Percentiles rank a stretch among this genome's conserved stretches.
phyloP scores from a whole-genome alignment of 1,140 invertebrate genomes.

The Polyergus mexicanus region DNA sequence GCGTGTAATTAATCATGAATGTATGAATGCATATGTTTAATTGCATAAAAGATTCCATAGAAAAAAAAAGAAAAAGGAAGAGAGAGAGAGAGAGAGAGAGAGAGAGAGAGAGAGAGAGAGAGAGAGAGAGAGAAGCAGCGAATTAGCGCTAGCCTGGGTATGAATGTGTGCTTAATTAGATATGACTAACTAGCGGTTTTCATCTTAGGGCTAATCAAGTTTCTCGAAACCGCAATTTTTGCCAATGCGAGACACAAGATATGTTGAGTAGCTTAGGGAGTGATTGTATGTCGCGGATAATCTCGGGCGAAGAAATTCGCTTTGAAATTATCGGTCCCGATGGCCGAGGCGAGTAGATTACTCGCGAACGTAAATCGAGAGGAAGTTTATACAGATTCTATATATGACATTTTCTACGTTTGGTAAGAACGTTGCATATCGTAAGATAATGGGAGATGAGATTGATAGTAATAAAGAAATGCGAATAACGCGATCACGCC shows the following conservation, averaged over 20 bases:
- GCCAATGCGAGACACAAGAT: conserved; percentile 34
- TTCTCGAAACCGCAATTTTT: conserved; percentile 24
- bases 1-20: conserved; percentile 59
- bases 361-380: conserved; percentile 56
- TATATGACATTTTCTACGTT: conserved; percentile 83
- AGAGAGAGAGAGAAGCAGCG: not conserved
- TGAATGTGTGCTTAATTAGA: conserved; percentile 71
- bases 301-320: conserved; percentile 23
- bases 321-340: conserved; percentile 53
- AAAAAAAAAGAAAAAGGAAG: too few species aligned
- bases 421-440: conserved; percentile 83
- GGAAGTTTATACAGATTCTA: conserved; percentile 75
- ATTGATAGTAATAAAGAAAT: conserved; percentile 64
- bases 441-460: conserved; percentile 69
- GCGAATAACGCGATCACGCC: conserved; percentile 72
- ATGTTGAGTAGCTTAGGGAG: not conserved
- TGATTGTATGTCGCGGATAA: conserved; percentile 22
- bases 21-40: conserved; percentile 29
- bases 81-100: not conserved
- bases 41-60: not conserved
- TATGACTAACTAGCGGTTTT: conserved; percentile 61
- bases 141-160: not conserved
- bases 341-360: conserved; percentile 48
- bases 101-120: too few species aligned
- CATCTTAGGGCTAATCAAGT: conserved; percentile 50